Percentiles rank a stretch among this genome's conserved stretches.
These are phyloP conservation scores for Lasiommata megera DNA, from an alignment of 2,888 invertebrate species.

Conservation along the genomic window DNA sequence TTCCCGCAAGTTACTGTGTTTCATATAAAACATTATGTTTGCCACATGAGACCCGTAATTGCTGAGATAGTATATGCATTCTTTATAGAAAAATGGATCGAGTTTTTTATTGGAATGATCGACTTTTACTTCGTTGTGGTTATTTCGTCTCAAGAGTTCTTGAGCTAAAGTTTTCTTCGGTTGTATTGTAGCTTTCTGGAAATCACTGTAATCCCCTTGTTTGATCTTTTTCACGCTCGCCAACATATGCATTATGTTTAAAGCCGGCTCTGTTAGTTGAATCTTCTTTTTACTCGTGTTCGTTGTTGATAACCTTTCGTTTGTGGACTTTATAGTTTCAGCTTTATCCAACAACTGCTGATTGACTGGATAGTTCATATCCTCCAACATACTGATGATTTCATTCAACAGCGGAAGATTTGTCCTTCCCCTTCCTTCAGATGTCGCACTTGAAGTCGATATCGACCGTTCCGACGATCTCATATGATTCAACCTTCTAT, in stretches of 20 bases:
- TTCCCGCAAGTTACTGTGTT: slow-evolving; percentile 85
- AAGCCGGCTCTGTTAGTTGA: slow-evolving; percentile 78
- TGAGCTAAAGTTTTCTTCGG: slow-evolving; percentile 69
- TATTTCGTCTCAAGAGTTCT: slow-evolving; percentile 65
- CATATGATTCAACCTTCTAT: slow-evolving; percentile 52
- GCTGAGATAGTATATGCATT: slow-evolving; percentile 90
- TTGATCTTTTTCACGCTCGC: slow-evolving; percentile 80
- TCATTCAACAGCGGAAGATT: slow-evolving; percentile 86
- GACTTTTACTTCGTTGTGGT: slow-evolving; percentile 56
- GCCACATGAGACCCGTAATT: slow-evolving; percentile 90
- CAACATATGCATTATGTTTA: slow-evolving; percentile 82
- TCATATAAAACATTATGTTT: slow-evolving; percentile 88
- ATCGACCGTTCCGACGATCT: slow-evolving; percentile 54
- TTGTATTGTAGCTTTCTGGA: slow-evolving; percentile 60
- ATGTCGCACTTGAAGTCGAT: slow-evolving; percentile 59
- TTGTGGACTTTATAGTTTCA: slow-evolving; percentile 70
- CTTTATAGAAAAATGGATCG: slow-evolving; percentile 84
- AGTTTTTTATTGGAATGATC: slow-evolving; percentile 61
- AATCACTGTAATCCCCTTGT: slow-evolving; percentile 79
- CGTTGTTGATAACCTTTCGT: slow-evolving; percentile 65
- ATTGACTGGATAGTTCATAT: slow-evolving; percentile 78
- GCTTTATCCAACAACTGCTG: slow-evolving; percentile 71
- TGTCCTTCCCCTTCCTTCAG: slow-evolving; percentile 76
- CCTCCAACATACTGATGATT: slow-evolving; percentile 85
- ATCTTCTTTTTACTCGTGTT: slow-evolving; percentile 72